These are phyloP conservation scores for Linnaemya vulpina DNA, from an alignment of 2,888 invertebrate genomes.

Conservation along the genomic window DNA sequence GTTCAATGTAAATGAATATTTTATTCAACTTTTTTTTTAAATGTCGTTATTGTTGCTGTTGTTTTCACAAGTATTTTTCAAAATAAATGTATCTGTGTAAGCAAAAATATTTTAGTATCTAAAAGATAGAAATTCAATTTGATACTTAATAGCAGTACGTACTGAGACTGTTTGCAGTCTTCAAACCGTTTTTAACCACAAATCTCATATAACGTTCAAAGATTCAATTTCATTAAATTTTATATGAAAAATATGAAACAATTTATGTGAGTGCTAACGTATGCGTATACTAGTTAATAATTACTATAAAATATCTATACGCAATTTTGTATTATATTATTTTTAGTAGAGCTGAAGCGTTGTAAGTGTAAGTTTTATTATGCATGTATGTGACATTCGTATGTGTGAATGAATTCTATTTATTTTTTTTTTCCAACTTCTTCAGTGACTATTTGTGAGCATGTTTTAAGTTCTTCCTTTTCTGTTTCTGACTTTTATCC, in stretches of 20 bases:
- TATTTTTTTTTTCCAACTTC: slow-evolving; percentile 5
- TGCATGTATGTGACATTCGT: slow-evolving; percentile 1
- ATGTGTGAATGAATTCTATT: slow-evolving; percentile 54
- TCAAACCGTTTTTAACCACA: slow-evolving; percentile 64
- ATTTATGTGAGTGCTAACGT: slow-evolving; percentile 6
- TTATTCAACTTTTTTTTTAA: background rate
- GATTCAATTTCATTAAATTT: slow-evolving; percentile 66
- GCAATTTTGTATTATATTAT: slow-evolving; percentile 19
- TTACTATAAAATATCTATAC: slow-evolving; percentile 10
- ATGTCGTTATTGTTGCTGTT: slow-evolving; percentile 27
- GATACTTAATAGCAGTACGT: slow-evolving; percentile 35
- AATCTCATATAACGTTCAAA: slow-evolving; percentile 64
- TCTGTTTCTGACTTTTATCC: slow-evolving; percentile 27
- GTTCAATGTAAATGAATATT: slow-evolving; percentile 31
- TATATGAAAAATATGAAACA: background rate
- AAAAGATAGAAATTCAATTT: slow-evolving; percentile 11
- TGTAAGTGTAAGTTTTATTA: slow-evolving; percentile 3
- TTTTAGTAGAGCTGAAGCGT: slow-evolving; percentile 33
- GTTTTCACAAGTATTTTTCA: slow-evolving; percentile 16
- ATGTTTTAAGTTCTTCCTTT: slow-evolving; percentile 41
- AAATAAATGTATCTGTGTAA: slow-evolving; percentile 21
- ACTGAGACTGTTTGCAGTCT: background rate
- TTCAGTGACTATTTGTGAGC: slow-evolving; percentile 6
- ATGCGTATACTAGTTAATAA: background rate
- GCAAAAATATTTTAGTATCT: background rate